These are phyloP conservation scores for Cygnus olor DNA, from an alignment of 2,797 vertebrate species.

Conservation along the genomic window DNA sequence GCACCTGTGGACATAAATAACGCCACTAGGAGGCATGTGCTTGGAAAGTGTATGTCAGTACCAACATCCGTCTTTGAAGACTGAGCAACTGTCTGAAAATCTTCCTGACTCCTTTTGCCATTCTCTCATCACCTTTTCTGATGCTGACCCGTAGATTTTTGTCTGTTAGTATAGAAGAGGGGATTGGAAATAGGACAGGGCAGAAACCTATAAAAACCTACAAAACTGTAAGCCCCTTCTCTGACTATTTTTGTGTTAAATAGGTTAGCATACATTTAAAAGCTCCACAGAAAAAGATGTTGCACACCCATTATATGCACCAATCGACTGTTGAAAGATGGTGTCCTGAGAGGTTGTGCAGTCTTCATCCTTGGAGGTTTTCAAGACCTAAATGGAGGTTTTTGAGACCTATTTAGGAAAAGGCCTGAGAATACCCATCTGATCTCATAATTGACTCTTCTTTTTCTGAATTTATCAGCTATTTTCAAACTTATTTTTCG, in stretches of 20 bases:
- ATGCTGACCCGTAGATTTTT: not conserved
- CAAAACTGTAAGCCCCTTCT: not conserved
- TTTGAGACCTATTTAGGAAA: not conserved
- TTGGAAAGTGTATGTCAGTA: not conserved
- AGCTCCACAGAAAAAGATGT: not conserved
- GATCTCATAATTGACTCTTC: not conserved
- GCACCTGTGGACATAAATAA: not conserved
- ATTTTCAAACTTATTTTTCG: not conserved
- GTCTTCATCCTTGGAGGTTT: not conserved
- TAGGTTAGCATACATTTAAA: not conserved
- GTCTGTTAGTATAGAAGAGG: not conserved
- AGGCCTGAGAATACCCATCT: not conserved
- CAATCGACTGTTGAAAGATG: not conserved
- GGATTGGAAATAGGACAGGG: not conserved
- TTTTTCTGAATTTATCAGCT: not conserved
- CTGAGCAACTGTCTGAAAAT: not conserved
- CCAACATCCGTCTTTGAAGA: not conserved
- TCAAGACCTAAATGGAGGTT: not conserved
- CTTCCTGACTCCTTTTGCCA: not conserved
- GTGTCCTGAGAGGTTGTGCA: not conserved
- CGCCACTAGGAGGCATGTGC: not conserved
- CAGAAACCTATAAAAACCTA: not conserved
- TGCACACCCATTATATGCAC: not conserved
- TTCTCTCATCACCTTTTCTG: not conserved
- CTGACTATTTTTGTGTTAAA: not conserved